Conservation (phyloP, 2,113 vertebrate genomes). For the Alosa alosa region DNA sequence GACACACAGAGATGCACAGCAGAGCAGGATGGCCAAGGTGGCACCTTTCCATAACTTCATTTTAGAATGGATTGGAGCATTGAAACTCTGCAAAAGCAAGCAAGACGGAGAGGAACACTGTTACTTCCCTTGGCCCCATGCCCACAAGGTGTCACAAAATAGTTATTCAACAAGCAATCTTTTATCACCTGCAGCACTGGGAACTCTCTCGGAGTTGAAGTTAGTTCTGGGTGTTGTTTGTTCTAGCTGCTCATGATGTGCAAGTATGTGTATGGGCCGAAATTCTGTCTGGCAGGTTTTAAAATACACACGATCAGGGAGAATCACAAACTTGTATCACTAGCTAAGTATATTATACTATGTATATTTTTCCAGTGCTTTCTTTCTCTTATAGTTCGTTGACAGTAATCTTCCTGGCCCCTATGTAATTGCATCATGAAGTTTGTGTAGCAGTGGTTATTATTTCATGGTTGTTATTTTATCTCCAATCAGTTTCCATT, state of each 20-base stretch:
- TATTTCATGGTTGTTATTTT: background rate
- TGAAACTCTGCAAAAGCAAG: conserved; percentile 79
- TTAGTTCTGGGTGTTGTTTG: conserved; percentile 10
- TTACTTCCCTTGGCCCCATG: background rate
- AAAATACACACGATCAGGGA: background rate
- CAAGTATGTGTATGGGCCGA: background rate
- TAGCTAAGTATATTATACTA: background rate
- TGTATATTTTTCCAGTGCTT: background rate
- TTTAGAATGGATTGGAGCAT: conserved; percentile 87
- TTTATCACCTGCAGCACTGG: background rate
- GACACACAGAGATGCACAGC: conserved; percentile 78
- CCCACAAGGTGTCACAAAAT: conserved; percentile 29
- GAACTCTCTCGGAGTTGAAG: background rate
- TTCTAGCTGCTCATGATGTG: background rate
- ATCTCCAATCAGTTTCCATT: background rate
- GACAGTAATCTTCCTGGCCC: no score
- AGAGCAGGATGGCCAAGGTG: conserved; percentile 84
- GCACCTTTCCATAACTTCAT: conserved; percentile 95
- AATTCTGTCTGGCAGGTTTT: background rate
- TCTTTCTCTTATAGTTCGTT: background rate
- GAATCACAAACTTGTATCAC: background rate
- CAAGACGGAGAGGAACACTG: background rate
- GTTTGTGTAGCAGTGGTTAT: background rate
- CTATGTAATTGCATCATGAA: no score
- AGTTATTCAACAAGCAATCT: background rate